A percentile compares a stretch with the other conserved stretches of the same genome.
These are phyloP conservation scores for Archaeoteleia sp. DNA, from an alignment of 2,888 invertebrate genomes.

Conservation along the genomic window DNA sequence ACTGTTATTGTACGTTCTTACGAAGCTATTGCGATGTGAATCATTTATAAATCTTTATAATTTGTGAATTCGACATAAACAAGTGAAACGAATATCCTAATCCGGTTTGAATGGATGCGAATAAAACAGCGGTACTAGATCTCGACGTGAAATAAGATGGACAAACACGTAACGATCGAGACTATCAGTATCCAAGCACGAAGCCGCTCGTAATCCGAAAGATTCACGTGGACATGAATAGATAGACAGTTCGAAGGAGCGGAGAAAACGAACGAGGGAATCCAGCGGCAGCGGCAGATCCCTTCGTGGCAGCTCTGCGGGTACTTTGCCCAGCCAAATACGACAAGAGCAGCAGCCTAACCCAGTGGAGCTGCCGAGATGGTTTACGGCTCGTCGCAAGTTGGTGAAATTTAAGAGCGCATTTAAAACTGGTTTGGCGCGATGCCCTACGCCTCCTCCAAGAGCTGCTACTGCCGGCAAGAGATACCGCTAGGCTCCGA, in stretches of 20 bases:
- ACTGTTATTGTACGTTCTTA: no score
- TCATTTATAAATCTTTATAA: constrained; percentile 19
- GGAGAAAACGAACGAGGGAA: constrained; percentile 56
- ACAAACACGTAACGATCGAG: constrained; percentile 55
- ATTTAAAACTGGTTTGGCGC: constrained; percentile 75
- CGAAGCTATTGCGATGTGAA: no score
- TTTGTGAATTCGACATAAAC: constrained; percentile 49
- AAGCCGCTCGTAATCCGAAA: constrained; percentile 60
- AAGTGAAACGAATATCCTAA: constrained; percentile 45
- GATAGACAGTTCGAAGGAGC: constrained; percentile 40
- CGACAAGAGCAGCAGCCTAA: constrained; percentile 68
- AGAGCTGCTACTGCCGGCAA: constrained; percentile 65
- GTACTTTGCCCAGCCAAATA: constrained; percentile 64
- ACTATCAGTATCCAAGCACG: constrained; percentile 58
- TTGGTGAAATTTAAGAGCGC: constrained; percentile 74
- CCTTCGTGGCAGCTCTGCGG: constrained; percentile 65
- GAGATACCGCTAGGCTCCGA: constrained; percentile 70
- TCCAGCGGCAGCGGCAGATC: constrained; percentile 58
- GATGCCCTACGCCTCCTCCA: constrained; percentile 72
- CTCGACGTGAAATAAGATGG: constrained; percentile 44
- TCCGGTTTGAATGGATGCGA: constrained; percentile 41
- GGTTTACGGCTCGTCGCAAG: constrained; percentile 73
- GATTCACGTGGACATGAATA: constrained; percentile 58
- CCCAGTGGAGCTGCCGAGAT: constrained; percentile 69
- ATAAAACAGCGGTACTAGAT: constrained; percentile 42